A percentile compares a stretch with the other conserved stretches of the same genome.
Evolutionary conservation across 2,888 invertebrate genomes (phyloP).

Genomic region (Uropetala carovei): DNA sequence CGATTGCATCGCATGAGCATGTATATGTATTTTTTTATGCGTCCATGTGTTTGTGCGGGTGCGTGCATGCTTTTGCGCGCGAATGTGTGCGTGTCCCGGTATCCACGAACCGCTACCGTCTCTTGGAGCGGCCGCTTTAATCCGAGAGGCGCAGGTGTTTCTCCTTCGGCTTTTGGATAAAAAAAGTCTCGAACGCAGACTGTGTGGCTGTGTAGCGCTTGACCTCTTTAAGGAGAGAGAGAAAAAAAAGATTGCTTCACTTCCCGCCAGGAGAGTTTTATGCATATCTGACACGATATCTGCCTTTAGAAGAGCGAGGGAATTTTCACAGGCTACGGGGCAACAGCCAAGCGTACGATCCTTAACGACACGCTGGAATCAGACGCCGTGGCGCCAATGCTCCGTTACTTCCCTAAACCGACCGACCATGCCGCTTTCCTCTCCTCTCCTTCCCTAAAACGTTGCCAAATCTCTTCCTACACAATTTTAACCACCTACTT

Average conservation of each 20-base stretch:
- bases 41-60: too few relatives aligned
- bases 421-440: background rate
- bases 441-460: background rate
- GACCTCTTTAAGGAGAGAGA: background rate
- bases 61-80: background rate
- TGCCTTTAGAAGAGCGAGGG: background rate
- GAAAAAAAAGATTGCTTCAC: background rate
- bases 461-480: background rate
- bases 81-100: background rate
- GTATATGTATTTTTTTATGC: background rate
- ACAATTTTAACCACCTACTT: background rate
- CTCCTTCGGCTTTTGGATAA: background rate
- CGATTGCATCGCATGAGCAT: background rate
- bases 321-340: background rate
- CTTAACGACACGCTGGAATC: background rate
- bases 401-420: background rate
- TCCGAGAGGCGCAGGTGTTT: constrained; percentile 48
- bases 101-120: background rate
- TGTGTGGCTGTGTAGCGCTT: constrained; percentile 8
- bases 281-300: constrained; percentile 21
- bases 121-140: constrained; percentile 30
- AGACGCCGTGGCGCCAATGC: background rate
- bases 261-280: background rate
- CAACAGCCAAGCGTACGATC: background rate
- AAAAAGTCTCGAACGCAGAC: constrained; percentile 21